A percentile compares a stretch with the other conserved stretches of the same genome.
phyloP scores from a whole-genome alignment of 2,888 invertebrate genomes.

The Acanthoscelides obtectus region DNA sequence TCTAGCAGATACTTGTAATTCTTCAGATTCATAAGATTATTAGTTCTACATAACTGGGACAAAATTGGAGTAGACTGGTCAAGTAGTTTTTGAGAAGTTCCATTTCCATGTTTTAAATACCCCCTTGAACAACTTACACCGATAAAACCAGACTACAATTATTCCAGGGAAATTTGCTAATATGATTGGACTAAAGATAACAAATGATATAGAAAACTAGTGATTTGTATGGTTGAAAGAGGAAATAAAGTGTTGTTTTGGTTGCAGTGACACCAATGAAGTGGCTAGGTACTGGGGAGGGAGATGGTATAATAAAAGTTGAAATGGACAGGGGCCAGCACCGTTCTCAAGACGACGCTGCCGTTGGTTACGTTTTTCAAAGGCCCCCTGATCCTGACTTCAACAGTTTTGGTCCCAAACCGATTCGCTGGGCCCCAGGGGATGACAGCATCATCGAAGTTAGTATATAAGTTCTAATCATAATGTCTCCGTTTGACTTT shows the following conservation, averaged over 20 bases:
- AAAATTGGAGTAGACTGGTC: no score
- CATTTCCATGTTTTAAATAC: no score
- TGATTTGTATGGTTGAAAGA: background rate
- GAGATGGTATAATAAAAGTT: constrained; percentile 57
- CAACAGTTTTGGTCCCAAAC: constrained; percentile 64
- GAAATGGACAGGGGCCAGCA: constrained; percentile 65
- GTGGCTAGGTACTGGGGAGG: constrained; percentile 67
- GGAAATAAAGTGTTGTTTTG: background rate
- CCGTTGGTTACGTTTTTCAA: constrained; percentile 90
- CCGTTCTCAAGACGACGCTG: constrained; percentile 84
- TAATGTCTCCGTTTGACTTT: no score
- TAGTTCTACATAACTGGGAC: no score
- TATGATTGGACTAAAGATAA: no score
- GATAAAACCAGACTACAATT: no score
- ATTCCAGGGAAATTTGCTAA: no score
- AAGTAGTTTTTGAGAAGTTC: no score
- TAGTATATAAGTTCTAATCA: constrained; percentile 46
- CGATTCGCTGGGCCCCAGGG: constrained; percentile 76
- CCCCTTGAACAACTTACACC: no score
- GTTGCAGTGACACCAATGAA: constrained; percentile 58
- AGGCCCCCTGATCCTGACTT: constrained; percentile 78
- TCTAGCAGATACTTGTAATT: no score
- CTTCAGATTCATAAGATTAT: no score
- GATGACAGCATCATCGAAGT: constrained; percentile 87
- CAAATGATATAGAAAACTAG: background rate